Evolutionary conservation across 2,113 vertebrate genomes (phyloP).

Genomic region (Myodes glareolus): DNA sequence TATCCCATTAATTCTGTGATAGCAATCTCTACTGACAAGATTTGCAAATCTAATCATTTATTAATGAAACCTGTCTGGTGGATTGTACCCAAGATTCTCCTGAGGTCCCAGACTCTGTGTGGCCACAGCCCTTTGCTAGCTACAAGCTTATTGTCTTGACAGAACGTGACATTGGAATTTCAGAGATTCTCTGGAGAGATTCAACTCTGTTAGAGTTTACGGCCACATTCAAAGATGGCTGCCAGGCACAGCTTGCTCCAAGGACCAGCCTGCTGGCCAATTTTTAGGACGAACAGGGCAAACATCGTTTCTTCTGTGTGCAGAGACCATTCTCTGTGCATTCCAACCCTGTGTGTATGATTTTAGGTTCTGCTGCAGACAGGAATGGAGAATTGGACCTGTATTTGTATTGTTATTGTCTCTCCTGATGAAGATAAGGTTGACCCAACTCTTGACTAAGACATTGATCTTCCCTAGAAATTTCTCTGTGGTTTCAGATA

Average conservation of each 20-base stretch:
- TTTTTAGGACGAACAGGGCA: neutral
- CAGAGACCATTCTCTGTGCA: neutral
- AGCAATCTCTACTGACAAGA: constrained; percentile 85
- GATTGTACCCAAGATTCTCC: constrained; percentile 60
- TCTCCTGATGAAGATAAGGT: constrained; percentile 54
- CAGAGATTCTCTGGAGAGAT: neutral
- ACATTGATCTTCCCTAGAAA: constrained; percentile 82
- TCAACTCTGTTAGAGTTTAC: neutral
- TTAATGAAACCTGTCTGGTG: constrained; percentile 80
- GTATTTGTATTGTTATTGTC: neutral
- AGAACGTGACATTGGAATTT: constrained; percentile 45
- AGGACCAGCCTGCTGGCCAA: neutral
- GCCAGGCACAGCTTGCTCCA: neutral
- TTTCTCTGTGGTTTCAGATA: constrained; percentile 75
- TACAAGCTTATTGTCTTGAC: constrained; percentile 32
- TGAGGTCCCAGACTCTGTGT: constrained; percentile 58
- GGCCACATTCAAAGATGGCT: constrained; percentile 51
- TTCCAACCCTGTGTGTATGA: neutral
- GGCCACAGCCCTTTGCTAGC: constrained; percentile 41
- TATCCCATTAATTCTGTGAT: constrained; percentile 86
- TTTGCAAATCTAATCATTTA: constrained; percentile 85
- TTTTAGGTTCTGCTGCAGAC: neutral
- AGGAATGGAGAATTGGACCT: neutral
- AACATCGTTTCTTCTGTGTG: neutral
- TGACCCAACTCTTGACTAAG: constrained; percentile 66